These are phyloP conservation scores for Sylvia atricapilla DNA, from an alignment of 2,113 vertebrate species.

Conservation along the genomic window DNA sequence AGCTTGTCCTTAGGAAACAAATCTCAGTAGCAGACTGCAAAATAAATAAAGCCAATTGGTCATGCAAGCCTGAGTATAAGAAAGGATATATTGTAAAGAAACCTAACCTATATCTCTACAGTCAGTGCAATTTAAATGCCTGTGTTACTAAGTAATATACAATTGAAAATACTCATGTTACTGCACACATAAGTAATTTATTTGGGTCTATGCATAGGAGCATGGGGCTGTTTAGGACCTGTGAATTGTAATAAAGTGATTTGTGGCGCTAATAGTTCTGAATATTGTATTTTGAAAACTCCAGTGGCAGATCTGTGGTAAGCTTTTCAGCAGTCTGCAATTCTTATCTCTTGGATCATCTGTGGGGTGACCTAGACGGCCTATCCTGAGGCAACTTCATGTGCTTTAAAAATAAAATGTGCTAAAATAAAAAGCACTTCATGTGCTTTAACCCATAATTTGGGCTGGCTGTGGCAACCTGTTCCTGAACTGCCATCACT, in stretches of 20 bases:
- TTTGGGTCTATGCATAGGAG: neutral
- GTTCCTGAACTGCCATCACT: neutral
- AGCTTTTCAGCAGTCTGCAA: neutral
- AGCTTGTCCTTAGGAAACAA: constrained; percentile 21
- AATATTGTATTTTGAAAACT: neutral
- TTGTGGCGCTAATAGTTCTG: neutral
- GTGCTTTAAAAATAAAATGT: neutral
- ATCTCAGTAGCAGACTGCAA: constrained; percentile 54
- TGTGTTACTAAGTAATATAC: neutral
- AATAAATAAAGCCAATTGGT: constrained; percentile 43
- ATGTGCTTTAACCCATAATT: neutral
- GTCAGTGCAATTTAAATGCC: constrained; percentile 43
- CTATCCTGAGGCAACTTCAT: neutral
- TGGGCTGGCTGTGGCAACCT: neutral
- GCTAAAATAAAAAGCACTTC: too few species aligned
- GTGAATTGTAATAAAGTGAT: neutral
- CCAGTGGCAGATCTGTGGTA: neutral
- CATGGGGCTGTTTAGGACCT: neutral
- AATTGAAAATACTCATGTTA: constrained; percentile 47
- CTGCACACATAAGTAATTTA: constrained; percentile 30
- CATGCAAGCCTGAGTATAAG: constrained; percentile 12
- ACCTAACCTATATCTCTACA: constrained; percentile 31
- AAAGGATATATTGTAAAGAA: constrained; percentile 40
- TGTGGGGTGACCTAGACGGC: neutral
- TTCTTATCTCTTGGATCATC: neutral